A percentile compares a stretch with the other conserved stretches of the same genome.
phyloP scores from a whole-genome alignment of 2,113 vertebrate species.

The Puffinus mauretanicus region DNA sequence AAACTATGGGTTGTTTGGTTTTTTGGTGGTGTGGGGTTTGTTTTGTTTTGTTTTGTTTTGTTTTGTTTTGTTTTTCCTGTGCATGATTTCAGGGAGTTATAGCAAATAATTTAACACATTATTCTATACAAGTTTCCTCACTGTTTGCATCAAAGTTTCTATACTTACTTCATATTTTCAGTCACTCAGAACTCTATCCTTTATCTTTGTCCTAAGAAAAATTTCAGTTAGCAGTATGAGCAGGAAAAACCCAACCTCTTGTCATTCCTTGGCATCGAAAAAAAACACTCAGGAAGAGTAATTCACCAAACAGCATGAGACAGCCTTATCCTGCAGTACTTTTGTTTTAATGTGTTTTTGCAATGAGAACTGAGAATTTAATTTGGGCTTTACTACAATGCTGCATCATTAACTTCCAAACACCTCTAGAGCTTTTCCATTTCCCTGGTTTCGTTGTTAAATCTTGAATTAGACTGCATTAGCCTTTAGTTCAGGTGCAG shows the following conservation, averaged over 20 bases:
- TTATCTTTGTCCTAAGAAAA: not conserved
- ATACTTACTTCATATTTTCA: not conserved
- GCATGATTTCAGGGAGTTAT: not conserved
- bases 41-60: not conserved
- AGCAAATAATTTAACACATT: not conserved
- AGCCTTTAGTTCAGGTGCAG: not conserved
- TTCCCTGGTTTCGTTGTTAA: not conserved
- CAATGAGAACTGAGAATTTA: not conserved
- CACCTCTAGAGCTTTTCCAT: conserved; percentile 19
- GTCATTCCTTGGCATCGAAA: not conserved
- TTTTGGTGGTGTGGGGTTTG: not conserved
- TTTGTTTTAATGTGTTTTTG: not conserved
- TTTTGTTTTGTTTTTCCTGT: not conserved
- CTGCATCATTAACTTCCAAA: conserved; percentile 31
- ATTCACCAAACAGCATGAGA: not conserved
- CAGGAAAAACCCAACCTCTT: not conserved
- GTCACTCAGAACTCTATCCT: not conserved
- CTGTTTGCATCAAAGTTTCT: not conserved
- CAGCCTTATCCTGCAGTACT: not conserved
- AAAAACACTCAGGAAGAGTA: not conserved
- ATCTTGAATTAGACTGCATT: not conserved
- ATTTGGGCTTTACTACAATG: not conserved
- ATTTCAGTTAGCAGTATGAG: not conserved
- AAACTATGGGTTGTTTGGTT: not conserved
- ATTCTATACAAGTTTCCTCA: not conserved